phyloP scores from a whole-genome alignment of 1,140 invertebrate genomes.

The Scylla paramamosain region DNA sequence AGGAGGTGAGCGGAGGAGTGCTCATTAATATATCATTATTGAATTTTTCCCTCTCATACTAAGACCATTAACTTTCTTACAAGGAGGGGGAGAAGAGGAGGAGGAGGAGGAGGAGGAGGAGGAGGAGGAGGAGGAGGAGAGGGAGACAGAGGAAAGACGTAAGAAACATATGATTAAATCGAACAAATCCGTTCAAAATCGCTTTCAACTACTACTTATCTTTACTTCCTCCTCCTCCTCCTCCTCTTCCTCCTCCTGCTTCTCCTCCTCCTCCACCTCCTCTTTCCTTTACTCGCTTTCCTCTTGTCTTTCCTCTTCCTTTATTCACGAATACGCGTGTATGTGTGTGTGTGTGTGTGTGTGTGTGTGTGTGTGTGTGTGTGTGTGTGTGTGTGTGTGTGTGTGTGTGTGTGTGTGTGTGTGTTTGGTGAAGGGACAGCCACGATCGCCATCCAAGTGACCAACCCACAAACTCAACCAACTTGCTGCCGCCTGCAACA shows the following conservation, averaged over 20 bases:
- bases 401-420: neutral
- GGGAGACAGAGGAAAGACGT: neutral
- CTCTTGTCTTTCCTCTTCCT: no score
- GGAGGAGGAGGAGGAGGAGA: neutral
- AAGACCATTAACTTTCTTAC: conserved; percentile 12
- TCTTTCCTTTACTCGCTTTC: no score
- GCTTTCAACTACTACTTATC: neutral
- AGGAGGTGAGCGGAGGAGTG: neutral
- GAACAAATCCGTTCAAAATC: neutral
- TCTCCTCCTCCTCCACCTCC: no score
- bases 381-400: neutral
- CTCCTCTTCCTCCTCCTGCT: no score
- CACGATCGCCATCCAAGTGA: neutral
- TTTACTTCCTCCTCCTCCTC: no score
- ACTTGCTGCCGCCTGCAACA: neutral
- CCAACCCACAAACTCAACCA: neutral
- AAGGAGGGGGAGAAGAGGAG: neutral
- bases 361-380: neutral
- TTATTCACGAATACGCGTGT: neutral
- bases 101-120: neutral
- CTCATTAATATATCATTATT: conserved; percentile 58
- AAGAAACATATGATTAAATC: neutral
- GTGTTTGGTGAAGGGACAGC: neutral
- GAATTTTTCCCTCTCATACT: conserved; percentile 51
- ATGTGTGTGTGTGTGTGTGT: neutral